Base-by-base conservation (phyloP, 2,888 invertebrate species). In the Prosopocoilus inquinatus region DNA sequence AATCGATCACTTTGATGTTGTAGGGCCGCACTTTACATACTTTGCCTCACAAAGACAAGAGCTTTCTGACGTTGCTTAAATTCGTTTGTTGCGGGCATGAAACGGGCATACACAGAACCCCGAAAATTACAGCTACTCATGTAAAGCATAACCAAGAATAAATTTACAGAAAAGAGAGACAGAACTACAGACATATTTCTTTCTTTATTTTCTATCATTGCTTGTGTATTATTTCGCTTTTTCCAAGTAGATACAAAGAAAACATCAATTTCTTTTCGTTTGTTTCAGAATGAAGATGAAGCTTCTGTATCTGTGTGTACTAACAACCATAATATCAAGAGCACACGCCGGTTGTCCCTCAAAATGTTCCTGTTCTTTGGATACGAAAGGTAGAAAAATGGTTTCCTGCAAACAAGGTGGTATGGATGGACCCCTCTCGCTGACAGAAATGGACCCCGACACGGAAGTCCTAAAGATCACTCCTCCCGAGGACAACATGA, bases 401-500 rank as follows among this genome's bases (percentile, higher is more conserved):
- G 83, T 87, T n/a, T 65, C 76, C 1, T 88, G 88, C 70, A 75
- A 74, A 15, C 71, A 75, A 36, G 90, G 90, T 13, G 85, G 84
- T 57, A 81, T 90, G 79, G 79, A 76, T 52, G 78, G 81, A 16
- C 71, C 80, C 1, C 80, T 90, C 33, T 88, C 88, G 9, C 78
- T 86, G 12, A 79, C 81, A 60, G 77, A 80, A 57, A 80, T 90
- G 70, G 86, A 87, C 68, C 74, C 75, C 4, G 80, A 80, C 60
- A 73, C 73, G 15, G 84, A 87, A 72, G 80, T 88, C 2, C 80
- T 91, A 47, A 77, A 83, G 62, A 86, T 91, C 59, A 79, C 84
- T 1, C 88, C 89, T 0, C 89, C 90, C 0, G 77, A 81, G 36
- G 77, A 79, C 54, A 75, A 76, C 60, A 79, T 80, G 16, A 89